Evolutionary conservation across 1,140 invertebrate species (phyloP), one percentile per base, ranked within the genome.

Genomic region (Drosophila aff.): DNA sequence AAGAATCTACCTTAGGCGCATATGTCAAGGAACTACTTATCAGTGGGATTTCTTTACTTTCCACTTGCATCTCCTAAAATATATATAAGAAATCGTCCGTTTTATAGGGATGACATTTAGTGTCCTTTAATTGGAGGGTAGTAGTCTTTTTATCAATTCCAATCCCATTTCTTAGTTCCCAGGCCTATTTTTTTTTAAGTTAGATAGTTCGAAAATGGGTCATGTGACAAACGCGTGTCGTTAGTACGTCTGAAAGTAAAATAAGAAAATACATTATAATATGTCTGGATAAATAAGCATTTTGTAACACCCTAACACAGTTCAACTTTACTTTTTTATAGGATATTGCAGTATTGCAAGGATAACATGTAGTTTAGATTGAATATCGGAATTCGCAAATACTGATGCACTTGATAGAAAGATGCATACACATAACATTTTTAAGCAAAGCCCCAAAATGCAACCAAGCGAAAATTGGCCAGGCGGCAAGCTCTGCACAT

Each of bases 1-100:
- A 47, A 52, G 61, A 41, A 43, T 58, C 67, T 77, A 81, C 41
- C 59, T 64, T 64, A 58, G 75, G 58, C 72, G 60, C 63, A 36
- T 76, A 18, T 50, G 40, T 74, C 36, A 79, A 90, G 85, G 85
- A 89, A 89, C 86, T 89, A 89, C 81, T 76, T 85, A 67, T 82
- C 40, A 72, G 67, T 69, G 78, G 67, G 61, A 59, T 69, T 28
- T 67, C 64, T 52, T 64, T 33, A 50, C 33, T 79, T 79, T 76
- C 65, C 65, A 82, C 64, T 85, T 76, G 82, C 85, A 89, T 89
- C 62, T 82, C 85, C 85, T 66, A 57, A 23, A 57, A 40, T 57
- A 67, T 75, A 64, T 75, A 66, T 49, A 79, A 49, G 75, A 69
- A 33, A 44, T 13, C 31, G 46, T 47, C 33, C 41, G 63, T 69